Evolutionary conservation across 2,113 vertebrate genomes (phyloP).

Genomic region (Jacana jacana): DNA sequence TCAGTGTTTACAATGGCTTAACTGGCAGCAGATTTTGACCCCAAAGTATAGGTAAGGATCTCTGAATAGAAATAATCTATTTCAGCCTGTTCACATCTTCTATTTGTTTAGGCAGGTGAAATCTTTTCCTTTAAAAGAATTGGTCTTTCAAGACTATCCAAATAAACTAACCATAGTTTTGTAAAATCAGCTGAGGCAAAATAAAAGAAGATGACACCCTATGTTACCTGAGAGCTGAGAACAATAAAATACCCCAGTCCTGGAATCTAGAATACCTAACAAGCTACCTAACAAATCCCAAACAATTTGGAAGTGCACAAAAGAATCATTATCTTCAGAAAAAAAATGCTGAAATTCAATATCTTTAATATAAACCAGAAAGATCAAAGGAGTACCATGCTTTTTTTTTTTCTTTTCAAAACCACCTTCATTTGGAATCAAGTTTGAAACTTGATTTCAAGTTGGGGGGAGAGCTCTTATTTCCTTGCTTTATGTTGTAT

Average conservation of each 20-base stretch:
- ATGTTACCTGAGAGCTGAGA: neutral
- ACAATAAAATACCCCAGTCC: neutral
- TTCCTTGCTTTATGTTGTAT: neutral
- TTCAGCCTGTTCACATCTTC: neutral
- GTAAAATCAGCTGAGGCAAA: neutral
- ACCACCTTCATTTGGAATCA: neutral
- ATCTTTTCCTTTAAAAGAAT: neutral
- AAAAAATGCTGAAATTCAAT: neutral
- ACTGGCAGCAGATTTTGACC: neutral
- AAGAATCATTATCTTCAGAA: neutral
- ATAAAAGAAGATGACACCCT: neutral
- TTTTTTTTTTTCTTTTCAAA: neutral
- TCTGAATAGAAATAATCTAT: neutral
- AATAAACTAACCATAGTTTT: neutral
- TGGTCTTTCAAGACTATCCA: neutral
- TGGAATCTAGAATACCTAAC: neutral
- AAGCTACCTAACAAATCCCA: neutral
- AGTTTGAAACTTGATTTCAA: neutral
- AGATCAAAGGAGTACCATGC: neutral
- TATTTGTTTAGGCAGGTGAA: neutral
- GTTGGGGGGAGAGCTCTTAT: neutral
- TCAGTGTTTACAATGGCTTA: neutral
- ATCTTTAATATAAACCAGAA: neutral
- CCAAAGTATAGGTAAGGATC: neutral
- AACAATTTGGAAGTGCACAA: neutral